Base-by-base conservation (phyloP, 1,140 invertebrate species). In the Macrosteles quadrilineatus region DNA sequence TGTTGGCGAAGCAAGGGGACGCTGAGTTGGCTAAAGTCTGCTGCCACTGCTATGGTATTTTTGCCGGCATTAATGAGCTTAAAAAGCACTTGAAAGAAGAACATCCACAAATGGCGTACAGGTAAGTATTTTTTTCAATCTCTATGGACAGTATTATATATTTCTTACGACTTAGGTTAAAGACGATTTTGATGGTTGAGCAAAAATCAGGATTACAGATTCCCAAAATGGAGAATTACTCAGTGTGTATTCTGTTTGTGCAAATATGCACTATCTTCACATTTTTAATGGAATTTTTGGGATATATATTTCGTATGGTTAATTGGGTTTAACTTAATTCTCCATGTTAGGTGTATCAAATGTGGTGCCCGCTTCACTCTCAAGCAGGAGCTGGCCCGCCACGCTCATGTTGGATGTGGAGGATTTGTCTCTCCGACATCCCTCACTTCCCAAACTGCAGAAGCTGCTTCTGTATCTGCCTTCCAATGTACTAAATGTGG, bases 311-410 rank as follows among this genome's bases (percentile, higher is more conserved):
- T n/a, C n/a, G n/a, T n/a, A n/a, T n/a, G n/a, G n/a, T n/a, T n/a
- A n/a, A n/a, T n/a, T n/a, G n/a, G n/a, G n/a, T n/a, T n/a, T n/a
- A n/a, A n/a, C n/a, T 36, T 36, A 6, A 36, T 36, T 36, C 32
- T 36, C 32, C 32, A 6, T 36, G 32, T 36, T 36, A 69, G 73
- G 23, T 74, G 73, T 47, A 36, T 57, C 14, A 62, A 53, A 67
- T 94, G 91, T 73, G 90, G 88, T 0, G 77, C 80, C 73, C 78
- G 82, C 14, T 93, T 93, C 74, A 84, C 85, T 0, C 78, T 91
- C 0, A 84, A 88, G 0, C 91, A 93, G 81, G 90, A 91, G 74
- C 81, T 92, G 6, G 86, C 88, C 0, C 84, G 84, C 17, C 91
- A 93, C 75, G 84, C 90, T 0, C 77, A 77, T 62, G 77, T 79